A percentile compares a stretch with the other conserved stretches of the same genome.
Conservation (phyloP, 2,797 vertebrate genomes). For the Alcedo atthis region DNA sequence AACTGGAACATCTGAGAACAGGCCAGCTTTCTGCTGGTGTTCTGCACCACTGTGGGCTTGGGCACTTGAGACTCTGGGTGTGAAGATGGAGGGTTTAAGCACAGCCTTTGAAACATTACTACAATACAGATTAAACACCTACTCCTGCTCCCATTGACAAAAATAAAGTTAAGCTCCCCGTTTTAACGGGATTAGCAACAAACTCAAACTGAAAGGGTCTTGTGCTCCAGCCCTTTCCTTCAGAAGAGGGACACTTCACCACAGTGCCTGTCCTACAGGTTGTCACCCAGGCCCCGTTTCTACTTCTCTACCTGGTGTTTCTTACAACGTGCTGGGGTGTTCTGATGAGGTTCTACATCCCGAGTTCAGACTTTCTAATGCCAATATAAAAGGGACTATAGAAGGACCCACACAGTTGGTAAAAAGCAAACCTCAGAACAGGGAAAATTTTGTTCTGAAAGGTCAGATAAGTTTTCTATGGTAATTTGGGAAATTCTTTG, state of each 20-base stretch:
- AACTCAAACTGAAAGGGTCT: background rate
- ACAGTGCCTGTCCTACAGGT: rapidly evolving
- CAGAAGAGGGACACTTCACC: background rate
- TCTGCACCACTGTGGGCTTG: background rate
- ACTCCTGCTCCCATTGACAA: background rate
- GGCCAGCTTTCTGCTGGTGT: background rate
- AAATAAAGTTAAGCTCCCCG: background rate
- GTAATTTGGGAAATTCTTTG: background rate
- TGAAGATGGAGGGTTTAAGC: background rate
- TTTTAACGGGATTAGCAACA: background rate
- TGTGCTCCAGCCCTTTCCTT: background rate
- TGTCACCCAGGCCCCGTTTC: background rate
- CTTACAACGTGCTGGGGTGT: background rate
- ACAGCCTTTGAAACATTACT: background rate
- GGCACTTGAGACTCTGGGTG: background rate
- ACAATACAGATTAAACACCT: background rate
- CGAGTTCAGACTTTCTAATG: background rate
- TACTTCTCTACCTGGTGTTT: background rate
- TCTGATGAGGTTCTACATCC: background rate
- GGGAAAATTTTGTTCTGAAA: background rate
- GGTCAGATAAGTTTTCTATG: background rate
- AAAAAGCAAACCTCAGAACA: background rate
- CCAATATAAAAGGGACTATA: background rate
- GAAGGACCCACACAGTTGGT: background rate
- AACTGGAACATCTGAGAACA: background rate